Evolutionary conservation across 2,797 vertebrate species (phyloP).

Genomic region (Meriones psammophilus): DNA sequence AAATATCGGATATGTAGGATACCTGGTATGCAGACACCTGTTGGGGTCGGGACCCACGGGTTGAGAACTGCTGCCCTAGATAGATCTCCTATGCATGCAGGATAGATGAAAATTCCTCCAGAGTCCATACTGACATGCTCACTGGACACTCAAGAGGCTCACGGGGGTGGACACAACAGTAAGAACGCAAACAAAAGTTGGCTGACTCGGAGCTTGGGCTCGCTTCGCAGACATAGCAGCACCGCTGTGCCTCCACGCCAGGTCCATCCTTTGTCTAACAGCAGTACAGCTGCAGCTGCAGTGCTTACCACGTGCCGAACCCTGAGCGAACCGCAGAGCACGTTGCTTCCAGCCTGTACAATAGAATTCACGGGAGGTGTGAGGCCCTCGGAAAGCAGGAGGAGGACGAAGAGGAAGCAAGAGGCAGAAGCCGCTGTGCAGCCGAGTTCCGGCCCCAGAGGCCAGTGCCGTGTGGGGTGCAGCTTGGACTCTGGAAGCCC

Average conservation of each 20-base stretch:
- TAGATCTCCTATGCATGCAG: neutral
- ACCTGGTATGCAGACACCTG: accelerated
- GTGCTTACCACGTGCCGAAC: neutral
- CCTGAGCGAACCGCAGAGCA: neutral
- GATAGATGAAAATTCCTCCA: neutral
- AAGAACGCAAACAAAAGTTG: neutral
- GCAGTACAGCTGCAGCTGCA: neutral
- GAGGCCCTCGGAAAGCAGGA: neutral
- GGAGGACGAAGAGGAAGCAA: neutral
- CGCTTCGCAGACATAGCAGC: neutral
- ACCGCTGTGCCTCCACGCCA: neutral
- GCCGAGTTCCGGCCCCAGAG: neutral
- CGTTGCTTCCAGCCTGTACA: neutral
- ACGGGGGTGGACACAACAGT: neutral
- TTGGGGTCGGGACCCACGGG: neutral
- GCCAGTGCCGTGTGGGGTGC: neutral
- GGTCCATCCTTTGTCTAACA: neutral
- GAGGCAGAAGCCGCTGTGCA: neutral
- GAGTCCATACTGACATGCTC: neutral
- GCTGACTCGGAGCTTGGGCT: neutral
- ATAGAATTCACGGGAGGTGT: neutral
- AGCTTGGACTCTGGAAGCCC: neutral
- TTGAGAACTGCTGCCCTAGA: neutral
- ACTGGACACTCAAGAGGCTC: neutral
- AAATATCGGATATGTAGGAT: neutral